A percentile compares a stretch with the other conserved stretches of the same genome.
These are phyloP conservation scores for Syndactyla subalaris DNA, from an alignment of 2,797 vertebrate genomes.

Conservation along the genomic window DNA sequence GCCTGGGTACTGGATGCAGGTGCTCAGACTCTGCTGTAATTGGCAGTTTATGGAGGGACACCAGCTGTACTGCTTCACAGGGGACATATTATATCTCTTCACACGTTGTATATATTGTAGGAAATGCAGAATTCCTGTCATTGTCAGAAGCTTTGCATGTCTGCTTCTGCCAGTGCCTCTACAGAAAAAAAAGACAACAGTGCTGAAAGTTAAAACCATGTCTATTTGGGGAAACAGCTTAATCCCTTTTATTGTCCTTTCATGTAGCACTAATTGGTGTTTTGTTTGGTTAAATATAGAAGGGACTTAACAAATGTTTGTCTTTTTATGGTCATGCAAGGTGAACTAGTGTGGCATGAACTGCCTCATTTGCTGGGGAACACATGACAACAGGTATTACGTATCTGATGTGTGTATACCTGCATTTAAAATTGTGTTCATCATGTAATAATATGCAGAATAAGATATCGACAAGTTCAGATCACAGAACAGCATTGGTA, in stretches of 20 bases:
- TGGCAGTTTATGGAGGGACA: slow-evolving; percentile 49
- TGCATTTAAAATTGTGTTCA: background rate
- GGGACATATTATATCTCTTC: slow-evolving; percentile 53
- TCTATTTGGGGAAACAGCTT: slow-evolving; percentile 25
- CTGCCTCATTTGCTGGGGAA: background rate
- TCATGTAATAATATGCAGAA: background rate
- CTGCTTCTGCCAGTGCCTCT: background rate
- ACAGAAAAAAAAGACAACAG: background rate
- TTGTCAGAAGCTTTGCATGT: slow-evolving; percentile 32
- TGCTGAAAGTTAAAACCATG: background rate
- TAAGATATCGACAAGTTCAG: background rate
- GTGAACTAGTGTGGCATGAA: background rate
- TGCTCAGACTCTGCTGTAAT: slow-evolving; percentile 43
- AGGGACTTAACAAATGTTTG: slow-evolving; percentile 13
- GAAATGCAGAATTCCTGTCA: slow-evolving; percentile 62
- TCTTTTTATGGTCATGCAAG: slow-evolving; percentile 11
- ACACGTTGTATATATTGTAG: slow-evolving; percentile 46
- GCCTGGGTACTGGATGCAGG: slow-evolving; percentile 67
- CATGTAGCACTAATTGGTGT: background rate
- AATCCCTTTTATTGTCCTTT: slow-evolving; percentile 24
- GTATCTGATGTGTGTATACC: background rate
- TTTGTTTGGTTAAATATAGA: slow-evolving; percentile 51
- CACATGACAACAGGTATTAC: background rate
- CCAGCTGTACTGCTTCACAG: slow-evolving; percentile 56
- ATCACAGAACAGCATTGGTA: background rate